phyloP scores from a whole-genome alignment of 2,888 invertebrate genomes.

The Ischnus inquisitorius region DNA sequence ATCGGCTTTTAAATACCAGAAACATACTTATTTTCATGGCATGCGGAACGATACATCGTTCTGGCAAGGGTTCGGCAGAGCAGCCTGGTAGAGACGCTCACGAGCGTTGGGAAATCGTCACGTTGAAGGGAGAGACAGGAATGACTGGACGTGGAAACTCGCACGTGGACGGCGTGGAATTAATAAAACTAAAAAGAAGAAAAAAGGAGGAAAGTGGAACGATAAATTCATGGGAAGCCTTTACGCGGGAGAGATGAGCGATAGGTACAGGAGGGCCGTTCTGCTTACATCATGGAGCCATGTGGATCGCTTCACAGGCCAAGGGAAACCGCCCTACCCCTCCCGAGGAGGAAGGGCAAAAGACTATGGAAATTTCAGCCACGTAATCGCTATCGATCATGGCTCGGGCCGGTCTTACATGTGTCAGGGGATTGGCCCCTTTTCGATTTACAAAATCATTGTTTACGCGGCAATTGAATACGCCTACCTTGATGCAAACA shows the following conservation, averaged over 20 bases:
- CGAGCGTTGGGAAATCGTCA: neutral
- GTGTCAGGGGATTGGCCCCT: neutral
- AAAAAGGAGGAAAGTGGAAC: conserved; percentile 11
- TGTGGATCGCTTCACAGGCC: conserved; percentile 51
- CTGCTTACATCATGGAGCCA: conserved; percentile 56
- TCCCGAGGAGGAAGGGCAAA: neutral
- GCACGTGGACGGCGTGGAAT: conserved; percentile 5
- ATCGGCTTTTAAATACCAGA: neutral
- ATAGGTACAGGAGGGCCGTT: conserved; percentile 27
- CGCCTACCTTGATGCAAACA: neutral
- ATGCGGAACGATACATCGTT: no score
- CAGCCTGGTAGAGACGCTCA: neutral
- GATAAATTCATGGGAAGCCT: conserved; percentile 28
- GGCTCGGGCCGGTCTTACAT: neutral
- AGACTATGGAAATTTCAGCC: conserved; percentile 59
- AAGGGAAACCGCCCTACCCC: conserved; percentile 1
- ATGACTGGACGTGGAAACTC: conserved; percentile 10
- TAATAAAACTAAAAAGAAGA: conserved; percentile 10
- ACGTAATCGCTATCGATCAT: conserved; percentile 61
- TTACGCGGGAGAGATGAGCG: conserved; percentile 7
- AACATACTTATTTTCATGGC: neutral
- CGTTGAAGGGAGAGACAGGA: neutral
- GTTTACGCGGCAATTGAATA: neutral
- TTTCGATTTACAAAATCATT: conserved; percentile 34
- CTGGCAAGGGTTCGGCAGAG: neutral